Evolutionary conservation across 2,888 invertebrate species (phyloP).

Genomic region (Cataglyphis altisquamis): DNA sequence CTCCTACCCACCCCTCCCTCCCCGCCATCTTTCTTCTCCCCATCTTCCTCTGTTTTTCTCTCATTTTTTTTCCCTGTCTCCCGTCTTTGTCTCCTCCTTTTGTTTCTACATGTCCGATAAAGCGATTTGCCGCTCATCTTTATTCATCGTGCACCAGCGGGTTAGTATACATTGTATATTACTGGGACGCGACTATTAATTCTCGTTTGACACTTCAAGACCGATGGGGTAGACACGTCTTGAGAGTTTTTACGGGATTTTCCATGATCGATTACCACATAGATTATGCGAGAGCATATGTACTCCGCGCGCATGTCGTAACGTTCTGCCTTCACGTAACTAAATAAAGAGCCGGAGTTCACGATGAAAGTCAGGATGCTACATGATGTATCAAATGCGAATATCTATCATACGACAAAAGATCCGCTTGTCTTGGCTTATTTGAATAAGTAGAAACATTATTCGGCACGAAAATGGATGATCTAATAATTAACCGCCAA

Average conservation of each 20-base stretch:
- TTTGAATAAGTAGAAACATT: background rate
- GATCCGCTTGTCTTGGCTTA: constrained; percentile 18
- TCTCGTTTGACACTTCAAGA: constrained; percentile 75
- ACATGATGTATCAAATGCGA: constrained; percentile 40
- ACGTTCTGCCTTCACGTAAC: constrained; percentile 64
- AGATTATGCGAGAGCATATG: constrained; percentile 67
- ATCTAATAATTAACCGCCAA: constrained; percentile 28
- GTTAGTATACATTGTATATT: constrained; percentile 73
- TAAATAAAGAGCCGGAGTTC: constrained; percentile 35
- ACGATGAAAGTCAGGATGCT: constrained; percentile 13
- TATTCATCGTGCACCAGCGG: constrained; percentile 69
- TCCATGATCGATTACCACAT: constrained; percentile 73
- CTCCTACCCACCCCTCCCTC: background rate
- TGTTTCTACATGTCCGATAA: constrained; percentile 68
- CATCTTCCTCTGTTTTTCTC: background rate
- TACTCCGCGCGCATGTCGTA: constrained; percentile 58
- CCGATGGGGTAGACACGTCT: constrained; percentile 69
- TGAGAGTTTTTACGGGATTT: constrained; percentile 71
- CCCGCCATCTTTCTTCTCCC: background rate
- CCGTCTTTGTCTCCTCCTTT: constrained; percentile 29
- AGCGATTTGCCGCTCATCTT: constrained; percentile 74
- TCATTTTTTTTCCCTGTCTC: background rate
- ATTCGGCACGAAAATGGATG: background rate
- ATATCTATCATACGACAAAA: constrained; percentile 33
- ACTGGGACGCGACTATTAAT: constrained; percentile 70